Evolutionary conservation across 2,113 vertebrate genomes (phyloP), one percentile per base, ranked within the genome.

Genomic region (Grallaria varia): DNA sequence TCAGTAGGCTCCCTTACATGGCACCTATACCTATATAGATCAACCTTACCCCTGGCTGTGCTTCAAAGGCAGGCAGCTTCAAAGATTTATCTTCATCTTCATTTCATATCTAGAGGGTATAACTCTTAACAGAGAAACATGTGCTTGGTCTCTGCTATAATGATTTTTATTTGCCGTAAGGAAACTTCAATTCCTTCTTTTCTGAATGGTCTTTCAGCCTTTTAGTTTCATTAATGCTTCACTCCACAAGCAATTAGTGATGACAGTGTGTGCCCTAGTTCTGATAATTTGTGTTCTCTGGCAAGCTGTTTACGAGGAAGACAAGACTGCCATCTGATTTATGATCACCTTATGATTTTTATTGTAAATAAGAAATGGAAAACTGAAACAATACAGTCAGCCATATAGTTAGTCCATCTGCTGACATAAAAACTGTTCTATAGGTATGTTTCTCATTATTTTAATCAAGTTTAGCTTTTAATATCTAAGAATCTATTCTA

Each of bases 241-340:
- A 50, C 39, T 86, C 55, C 67, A 90, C 92, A 96, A 92, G 79
- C 90, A 96, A 93, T 96, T 95, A 95, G 87, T 25, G 83, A 80
- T 89, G 93, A 78, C 83, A 90, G 76, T 44, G 50, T 90, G 76
- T 93, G 94, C 76, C 80, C 95, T 90, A 87, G 72, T 90, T 95
- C 76, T 59, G 35, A 59, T 93, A 92, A 94, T 95, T 88, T 96
- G 89, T 8, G 14, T 90, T 92, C 76, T 78, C 80, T 93, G 79
- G 86, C 96, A 96, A 93, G 76, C 76, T 71, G 33, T 87, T 83
- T 81, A 49, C 74, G 52, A 81, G 49, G 44, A 84, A 60, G 55
- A 82, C 47, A 89, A 84, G 44, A 89, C 9, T 87, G 53, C 52
- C 44, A 53, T 87, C 73, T 91, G 89, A 92, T 95, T 96, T 92